phyloP scores from a whole-genome alignment of 2,888 invertebrate species.

The Calameuta filiformis region DNA sequence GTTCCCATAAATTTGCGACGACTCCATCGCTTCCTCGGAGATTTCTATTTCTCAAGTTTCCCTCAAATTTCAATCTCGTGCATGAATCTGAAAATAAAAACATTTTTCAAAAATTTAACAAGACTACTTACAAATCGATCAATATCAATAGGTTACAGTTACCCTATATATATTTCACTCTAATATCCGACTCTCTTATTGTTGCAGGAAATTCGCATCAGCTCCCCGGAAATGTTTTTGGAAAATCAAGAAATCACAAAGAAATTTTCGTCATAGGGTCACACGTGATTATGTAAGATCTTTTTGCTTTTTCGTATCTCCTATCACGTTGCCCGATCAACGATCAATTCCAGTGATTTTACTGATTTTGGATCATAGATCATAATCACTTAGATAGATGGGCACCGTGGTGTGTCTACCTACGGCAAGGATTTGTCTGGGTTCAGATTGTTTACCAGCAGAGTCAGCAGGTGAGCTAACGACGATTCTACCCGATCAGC shows the following conservation, averaged over 20 bases:
- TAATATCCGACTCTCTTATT: background rate
- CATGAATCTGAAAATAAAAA: background rate
- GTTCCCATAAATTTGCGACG: background rate
- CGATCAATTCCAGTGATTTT: background rate
- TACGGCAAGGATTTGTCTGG: slow-evolving; percentile 27
- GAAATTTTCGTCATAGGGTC: background rate
- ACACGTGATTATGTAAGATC: background rate
- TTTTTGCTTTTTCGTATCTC: background rate
- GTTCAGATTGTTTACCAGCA: slow-evolving; percentile 2
- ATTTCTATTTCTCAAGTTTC: background rate
- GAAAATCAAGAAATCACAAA: background rate
- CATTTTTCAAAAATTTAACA: background rate
- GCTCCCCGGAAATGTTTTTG: background rate
- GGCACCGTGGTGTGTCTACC: slow-evolving; percentile 30
- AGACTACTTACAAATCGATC: background rate
- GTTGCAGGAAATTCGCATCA: background rate
- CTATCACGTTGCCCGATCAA: background rate
- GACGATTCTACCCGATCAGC: background rate
- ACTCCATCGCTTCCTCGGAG: background rate
- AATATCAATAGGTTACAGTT: background rate
- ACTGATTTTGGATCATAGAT: background rate
- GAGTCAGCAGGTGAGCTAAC: background rate
- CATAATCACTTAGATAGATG: slow-evolving; percentile 10
- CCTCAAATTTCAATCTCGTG: background rate
- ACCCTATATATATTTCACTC: background rate